These are phyloP conservation scores for Meriones psammophilus DNA, from an alignment of 2,797 vertebrate species.

Conservation along the genomic window DNA sequence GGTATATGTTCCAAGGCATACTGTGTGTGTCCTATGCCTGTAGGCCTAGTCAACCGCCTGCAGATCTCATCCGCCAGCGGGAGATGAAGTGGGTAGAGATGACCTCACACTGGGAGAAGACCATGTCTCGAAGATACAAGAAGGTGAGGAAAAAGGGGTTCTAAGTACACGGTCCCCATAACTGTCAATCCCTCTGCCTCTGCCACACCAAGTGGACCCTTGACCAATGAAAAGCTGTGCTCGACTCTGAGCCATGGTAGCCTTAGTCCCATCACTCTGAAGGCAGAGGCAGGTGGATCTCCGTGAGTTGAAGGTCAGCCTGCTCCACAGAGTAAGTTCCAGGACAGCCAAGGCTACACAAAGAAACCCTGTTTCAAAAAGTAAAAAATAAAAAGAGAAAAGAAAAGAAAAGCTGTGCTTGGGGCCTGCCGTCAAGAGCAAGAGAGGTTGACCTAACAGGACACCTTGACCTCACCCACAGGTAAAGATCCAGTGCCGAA, in stretches of 20 bases:
- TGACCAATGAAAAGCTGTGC: background rate
- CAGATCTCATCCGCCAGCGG: conserved; percentile 92
- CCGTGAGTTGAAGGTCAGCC: background rate
- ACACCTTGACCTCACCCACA: conserved; percentile 72
- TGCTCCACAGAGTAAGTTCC: background rate
- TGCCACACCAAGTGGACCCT: background rate
- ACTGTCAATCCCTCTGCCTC: background rate
- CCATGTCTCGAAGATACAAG: conserved; percentile 90
- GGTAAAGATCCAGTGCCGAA: conserved; percentile 94
- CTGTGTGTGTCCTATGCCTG: background rate
- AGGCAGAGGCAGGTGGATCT: background rate
- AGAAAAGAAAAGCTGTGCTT: background rate
- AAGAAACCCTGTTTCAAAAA: background rate
- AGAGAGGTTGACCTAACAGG: background rate
- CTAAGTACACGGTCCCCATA: too few species aligned
- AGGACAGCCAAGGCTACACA: background rate
- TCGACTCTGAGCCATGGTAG: background rate
- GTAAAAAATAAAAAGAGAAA: background rate
- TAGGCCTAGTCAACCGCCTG: conserved; percentile 86
- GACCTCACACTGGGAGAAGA: conserved; percentile 92
- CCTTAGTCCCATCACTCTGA: background rate
- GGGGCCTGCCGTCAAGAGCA: background rate
- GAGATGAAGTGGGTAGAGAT: conserved; percentile 95
- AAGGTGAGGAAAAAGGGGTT: conserved; percentile 88
- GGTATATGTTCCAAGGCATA: background rate